A percentile compares a stretch with the other conserved stretches of the same genome.
Evolutionary conservation across 2,797 vertebrate genomes (phyloP).

Genomic region (Syngnathus rostellatus): DNA sequence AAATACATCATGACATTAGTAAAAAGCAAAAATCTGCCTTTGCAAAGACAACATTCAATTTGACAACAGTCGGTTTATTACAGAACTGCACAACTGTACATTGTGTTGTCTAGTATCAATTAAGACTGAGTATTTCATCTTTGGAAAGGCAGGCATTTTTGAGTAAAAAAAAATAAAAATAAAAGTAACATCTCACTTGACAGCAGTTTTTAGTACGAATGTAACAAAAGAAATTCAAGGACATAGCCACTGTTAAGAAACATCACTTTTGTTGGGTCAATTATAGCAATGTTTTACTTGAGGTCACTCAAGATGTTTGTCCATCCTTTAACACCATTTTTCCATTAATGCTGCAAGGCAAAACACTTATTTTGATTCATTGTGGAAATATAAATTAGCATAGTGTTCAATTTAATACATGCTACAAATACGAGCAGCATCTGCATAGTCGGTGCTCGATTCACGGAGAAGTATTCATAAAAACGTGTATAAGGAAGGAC

Average conservation of each 20-base stretch:
- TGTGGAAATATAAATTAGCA: conserved; percentile 87
- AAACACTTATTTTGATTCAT: conserved; percentile 77
- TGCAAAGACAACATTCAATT: no score
- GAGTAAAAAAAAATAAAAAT: not conserved
- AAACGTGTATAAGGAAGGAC: conserved; percentile 52
- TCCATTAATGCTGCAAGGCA: conserved; percentile 70
- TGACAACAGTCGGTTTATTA: no score
- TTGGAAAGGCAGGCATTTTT: not conserved
- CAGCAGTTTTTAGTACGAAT: not conserved
- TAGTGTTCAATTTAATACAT: conserved; percentile 65
- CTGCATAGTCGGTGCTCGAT: not conserved
- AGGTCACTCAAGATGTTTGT: conserved; percentile 66
- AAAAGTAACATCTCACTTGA: not conserved
- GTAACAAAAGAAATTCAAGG: not conserved
- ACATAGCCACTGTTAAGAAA: conserved; percentile 8
- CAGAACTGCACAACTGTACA: no score
- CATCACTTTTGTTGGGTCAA: conserved; percentile 63
- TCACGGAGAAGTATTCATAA: not conserved
- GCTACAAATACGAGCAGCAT: conserved; percentile 71
- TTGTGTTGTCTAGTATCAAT: no score
- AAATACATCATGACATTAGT: no score
- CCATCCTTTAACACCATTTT: conserved; percentile 63
- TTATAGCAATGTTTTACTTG: conserved; percentile 70
- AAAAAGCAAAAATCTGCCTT: no score
- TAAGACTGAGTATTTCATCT: not conserved